Conservation (phyloP, 2,113 vertebrate genomes). For the Herpetotheres cachinnans region DNA sequence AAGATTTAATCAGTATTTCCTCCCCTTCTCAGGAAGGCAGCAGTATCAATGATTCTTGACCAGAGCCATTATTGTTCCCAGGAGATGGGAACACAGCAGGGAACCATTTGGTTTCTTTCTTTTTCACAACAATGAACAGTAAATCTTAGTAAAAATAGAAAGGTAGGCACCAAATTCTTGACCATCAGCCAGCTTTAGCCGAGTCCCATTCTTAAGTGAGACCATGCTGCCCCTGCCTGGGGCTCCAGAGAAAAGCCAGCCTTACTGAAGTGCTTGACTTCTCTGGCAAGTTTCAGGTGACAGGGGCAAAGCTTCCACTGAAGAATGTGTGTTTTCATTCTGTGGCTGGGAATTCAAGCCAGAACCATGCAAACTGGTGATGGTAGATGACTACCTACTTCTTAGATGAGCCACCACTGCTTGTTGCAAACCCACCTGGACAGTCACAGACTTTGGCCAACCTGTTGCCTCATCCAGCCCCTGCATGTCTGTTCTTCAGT, state of each 20-base stretch:
- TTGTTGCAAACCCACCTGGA: neutral
- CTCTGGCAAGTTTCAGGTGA: neutral
- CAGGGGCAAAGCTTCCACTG: neutral
- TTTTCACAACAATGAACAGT: neutral
- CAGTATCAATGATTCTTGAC: neutral
- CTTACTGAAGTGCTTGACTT: neutral
- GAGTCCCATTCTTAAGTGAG: neutral
- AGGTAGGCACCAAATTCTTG: neutral
- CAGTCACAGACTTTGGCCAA: neutral
- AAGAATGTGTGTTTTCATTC: neutral
- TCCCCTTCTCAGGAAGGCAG: conserved; percentile 1
- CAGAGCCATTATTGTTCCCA: neutral
- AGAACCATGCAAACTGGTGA: fast-evolving
- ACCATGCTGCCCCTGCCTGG: neutral
- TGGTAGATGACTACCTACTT: neutral
- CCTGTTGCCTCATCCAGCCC: neutral
- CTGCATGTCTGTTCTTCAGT: neutral
- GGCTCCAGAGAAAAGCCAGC: neutral
- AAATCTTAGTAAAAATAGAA: neutral
- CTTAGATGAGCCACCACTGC: neutral
- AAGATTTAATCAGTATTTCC: neutral
- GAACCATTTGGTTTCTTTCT: neutral
- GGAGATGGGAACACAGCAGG: neutral
- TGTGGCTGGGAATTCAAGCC: neutral
- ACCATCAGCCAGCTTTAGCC: neutral